Evolutionary conservation across 1,140 invertebrate species (phyloP), one percentile per base, ranked within the genome.

Genomic region (Zaprionus nigranus): DNA sequence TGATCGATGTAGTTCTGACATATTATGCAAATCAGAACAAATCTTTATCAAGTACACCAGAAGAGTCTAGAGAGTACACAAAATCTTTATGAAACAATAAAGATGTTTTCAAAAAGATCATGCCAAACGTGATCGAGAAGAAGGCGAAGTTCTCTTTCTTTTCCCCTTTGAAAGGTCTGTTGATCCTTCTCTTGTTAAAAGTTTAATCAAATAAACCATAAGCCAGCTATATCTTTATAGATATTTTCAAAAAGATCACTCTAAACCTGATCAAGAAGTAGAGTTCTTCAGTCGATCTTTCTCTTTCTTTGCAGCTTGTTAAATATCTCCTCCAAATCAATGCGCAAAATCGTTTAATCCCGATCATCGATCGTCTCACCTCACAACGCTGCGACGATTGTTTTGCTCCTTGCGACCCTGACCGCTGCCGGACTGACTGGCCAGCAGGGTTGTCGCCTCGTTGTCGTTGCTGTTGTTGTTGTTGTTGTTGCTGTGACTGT

Each of bases 341-440:
- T 7, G 7, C n/a, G 28, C 6, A 15, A n/a, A 12, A 30, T 56
- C 12, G 26, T 30, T 15, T 0, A 30, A 30, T 30, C 30, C 9
- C 24, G 13, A 12, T 15, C 1, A n/a, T 56, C 53, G 26, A 13
- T 38, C 49, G n/a, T 46, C 88, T 81, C 87, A 92, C 91, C 91
- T 92, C 56, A 92, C 91, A 61, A 92, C 78, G 49, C 90, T 92
- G 38, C 91, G 88, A 20, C 91, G 90, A 75, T 92, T 92, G 60
- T 92, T 92, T 13, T 90, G 91, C 67, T 92, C 91, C 82, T 92
- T 92, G 24, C 91, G 91, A 11, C 91, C 90, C 51, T 74, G 82
- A 22, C 79, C 74, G 40, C 69, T 66, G 34, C 49, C 34, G 3
- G 30, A 26, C 2, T 51, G 46, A 20, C 38, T 30, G 20, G 51